Base-by-base conservation (phyloP, 2,113 vertebrate genomes). In the Sarotherodon lohbergeri region DNA sequence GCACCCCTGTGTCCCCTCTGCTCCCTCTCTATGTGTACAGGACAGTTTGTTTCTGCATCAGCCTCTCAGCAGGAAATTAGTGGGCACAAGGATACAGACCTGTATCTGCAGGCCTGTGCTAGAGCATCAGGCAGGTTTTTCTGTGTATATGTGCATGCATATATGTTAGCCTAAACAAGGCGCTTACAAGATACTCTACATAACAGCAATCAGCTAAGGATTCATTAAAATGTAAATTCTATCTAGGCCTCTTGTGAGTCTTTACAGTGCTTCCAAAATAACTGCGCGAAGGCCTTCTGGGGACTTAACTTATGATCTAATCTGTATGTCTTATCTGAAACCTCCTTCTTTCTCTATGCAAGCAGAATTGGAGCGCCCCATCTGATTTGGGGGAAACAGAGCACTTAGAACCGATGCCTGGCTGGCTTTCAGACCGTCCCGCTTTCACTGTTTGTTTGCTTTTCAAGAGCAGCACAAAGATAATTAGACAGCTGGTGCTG, bases 401-500 rank as follows among this genome's bases (percentile, higher is more conserved):
- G 89, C 90, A 90, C 86, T 94, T 93, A 88, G 84, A 90, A 91
- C 80, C 57, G 68, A 91, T 80, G 89, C 90, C 92, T 95, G 95
- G 94, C 92, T 80, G 66, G 50, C 86, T 91, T 93, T 96, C 94
- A 95, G 88, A 90, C 87, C 17, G 80, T 90, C 91, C 86, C 32
- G 73, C 90, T 94, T 93, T 90, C 88, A 81, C 82, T 93, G 93
- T 93, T 93, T 95, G 94, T 94, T 96, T 96, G 94, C 94, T 94
- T 95, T 96, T 95, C 94, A 95, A 95, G 93, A 95, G 93, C 93
- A 95, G 91, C 94, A 94, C 94, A 95, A 94, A 95, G 94, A 95
- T 96, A 96, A 96, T 96, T 96, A 96, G 96, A 95, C 94, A 94
- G 93, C 95, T 96, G 96, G 94, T 94, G 93, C 88, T 88, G 88